Evolutionary conservation across 2,888 invertebrate species (phyloP), one percentile per base, ranked within the genome.

Genomic region (Anthophora plumipes): DNA sequence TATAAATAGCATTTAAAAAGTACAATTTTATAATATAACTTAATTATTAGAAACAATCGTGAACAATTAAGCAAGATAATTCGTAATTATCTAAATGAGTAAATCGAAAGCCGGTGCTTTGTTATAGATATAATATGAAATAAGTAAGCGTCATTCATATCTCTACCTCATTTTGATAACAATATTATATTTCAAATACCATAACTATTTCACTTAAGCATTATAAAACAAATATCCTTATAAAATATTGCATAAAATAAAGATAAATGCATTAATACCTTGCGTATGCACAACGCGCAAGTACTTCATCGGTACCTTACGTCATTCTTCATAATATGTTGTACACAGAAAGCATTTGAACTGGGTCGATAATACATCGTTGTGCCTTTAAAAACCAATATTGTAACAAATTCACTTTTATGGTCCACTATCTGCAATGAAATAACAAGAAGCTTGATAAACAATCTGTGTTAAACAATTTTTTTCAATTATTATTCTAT

Each of bases 11-110:
- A 86, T 89, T 91, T 85, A 89, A 92, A n/a, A 92, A 92, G 91
- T 92, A 92, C 88, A 88, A 88, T 89, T 90, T 90, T 89, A 90
- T 87, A 90, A 91, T 91, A 91, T 87, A 91, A 91, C 90, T 77
- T 87, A 91, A 90, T 83, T 68, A 68, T 86, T 88, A 83, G 82
- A 90, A 90, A 86, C 80, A 87, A 59, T 74, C 61, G 39, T 48
- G 82, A 88, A 88, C 77, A 75, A 60, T 54, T 52, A 74, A 81
- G 80, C 80, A 68, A 79, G 67, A 79, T 52, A n/a, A 64, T 63
- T 63, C 22, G 22, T 54, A 41, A 61, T 69, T 59, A 57, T 67
- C 39, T 73, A 69, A 80, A 81, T 46, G 57, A 84, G 46, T 80
- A 85, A 75, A 77, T 66, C 59, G 71, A 83, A 63, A 80, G 76